These are phyloP conservation scores for Muscicapa striata DNA, from an alignment of 2,797 vertebrate genomes.

Conservation along the genomic window DNA sequence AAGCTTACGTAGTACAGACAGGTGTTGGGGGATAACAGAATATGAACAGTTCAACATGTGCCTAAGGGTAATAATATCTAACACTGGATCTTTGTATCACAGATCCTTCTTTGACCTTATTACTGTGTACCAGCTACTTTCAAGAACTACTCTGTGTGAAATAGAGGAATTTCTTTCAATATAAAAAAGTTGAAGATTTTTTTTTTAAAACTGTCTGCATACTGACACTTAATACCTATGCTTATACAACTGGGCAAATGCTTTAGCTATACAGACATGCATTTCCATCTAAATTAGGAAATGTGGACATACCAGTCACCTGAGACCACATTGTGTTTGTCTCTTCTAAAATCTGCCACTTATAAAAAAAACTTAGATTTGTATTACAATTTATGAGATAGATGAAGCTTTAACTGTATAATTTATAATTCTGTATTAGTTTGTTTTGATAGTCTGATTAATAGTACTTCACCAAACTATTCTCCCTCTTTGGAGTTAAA, in stretches of 20 bases:
- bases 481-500: neutral
- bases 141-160: neutral
- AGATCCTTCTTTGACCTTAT: neutral
- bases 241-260: neutral
- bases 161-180: neutral
- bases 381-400: neutral
- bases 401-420: neutral
- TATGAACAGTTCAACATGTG: neutral
- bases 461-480: neutral
- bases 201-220: rapidly evolving
- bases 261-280: neutral
- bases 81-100: neutral
- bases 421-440: neutral
- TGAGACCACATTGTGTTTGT: neutral
- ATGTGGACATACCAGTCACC: neutral
- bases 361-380: neutral
- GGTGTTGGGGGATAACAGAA: neutral
- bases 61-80: neutral
- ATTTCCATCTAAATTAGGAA: neutral
- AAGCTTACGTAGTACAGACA: neutral
- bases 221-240: neutral
- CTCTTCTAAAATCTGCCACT: neutral
- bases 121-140: neutral
- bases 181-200: neutral
- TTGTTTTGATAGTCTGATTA: neutral